Percentiles rank a stretch among this genome's conserved stretches.
phyloP scores from a whole-genome alignment of 2,888 invertebrate species.

The Aromia moschata region DNA sequence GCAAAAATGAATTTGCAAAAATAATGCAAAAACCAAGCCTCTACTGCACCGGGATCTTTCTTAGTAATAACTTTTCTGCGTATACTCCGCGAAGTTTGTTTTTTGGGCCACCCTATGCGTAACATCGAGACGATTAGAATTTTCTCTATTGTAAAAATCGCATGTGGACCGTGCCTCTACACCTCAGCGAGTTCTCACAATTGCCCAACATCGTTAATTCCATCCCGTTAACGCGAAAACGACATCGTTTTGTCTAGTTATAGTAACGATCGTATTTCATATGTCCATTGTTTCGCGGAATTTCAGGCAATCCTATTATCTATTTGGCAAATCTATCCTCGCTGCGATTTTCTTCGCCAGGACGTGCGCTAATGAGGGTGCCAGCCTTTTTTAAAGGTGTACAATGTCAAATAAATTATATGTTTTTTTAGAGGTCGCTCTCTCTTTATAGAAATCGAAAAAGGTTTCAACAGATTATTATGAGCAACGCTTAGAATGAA shows the following conservation, averaged over 20 bases:
- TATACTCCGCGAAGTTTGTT: too few species aligned
- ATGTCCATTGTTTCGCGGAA: constrained; percentile 3
- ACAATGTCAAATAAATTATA: constrained; percentile 20
- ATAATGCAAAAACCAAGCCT: too few species aligned
- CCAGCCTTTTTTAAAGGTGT: not conserved
- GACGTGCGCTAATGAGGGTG: not conserved
- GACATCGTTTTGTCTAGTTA: constrained; percentile 10
- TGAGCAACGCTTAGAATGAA: too few species aligned
- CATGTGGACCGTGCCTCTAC: constrained; percentile 51
- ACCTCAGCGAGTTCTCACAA: constrained; percentile 34
- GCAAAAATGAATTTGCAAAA: too few species aligned
- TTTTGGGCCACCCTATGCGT: constrained; percentile 1
- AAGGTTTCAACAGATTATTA: too few species aligned
- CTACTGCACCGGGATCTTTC: too few species aligned
- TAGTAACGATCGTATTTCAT: constrained; percentile 12
- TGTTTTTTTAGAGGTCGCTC: not conserved
- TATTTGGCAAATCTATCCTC: constrained; percentile 16
- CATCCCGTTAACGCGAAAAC: constrained; percentile 22
- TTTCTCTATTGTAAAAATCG: constrained; percentile 46
- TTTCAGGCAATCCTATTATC: constrained; percentile 9
- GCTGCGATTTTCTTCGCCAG: not conserved
- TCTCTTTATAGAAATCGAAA: not conserved
- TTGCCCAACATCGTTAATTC: constrained; percentile 19
- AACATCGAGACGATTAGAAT: too few species aligned
- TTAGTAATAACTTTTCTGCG: too few species aligned